Conservation (phyloP, 2,113 vertebrate genomes). For the Serilophus lunatus region DNA sequence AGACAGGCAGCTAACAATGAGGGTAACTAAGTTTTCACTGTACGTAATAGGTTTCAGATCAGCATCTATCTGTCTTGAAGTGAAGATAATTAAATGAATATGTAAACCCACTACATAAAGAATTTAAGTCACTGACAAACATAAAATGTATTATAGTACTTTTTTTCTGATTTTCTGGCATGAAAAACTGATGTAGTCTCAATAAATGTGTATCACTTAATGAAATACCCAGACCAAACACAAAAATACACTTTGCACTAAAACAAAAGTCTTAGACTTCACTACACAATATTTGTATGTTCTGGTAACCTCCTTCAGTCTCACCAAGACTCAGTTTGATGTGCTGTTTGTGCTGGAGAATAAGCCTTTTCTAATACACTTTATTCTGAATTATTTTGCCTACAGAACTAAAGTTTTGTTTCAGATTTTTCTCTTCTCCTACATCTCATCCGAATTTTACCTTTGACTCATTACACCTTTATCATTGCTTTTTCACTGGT, state of each 20-base stretch:
- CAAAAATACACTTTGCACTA: background rate
- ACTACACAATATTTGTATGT: background rate
- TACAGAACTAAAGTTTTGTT: slow-evolving; percentile 28
- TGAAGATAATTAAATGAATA: background rate
- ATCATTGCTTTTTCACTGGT: background rate
- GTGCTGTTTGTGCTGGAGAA: background rate
- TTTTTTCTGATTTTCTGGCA: background rate
- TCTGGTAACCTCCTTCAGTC: background rate
- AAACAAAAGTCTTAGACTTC: slow-evolving; percentile 16
- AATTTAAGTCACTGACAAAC: background rate
- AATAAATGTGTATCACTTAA: background rate
- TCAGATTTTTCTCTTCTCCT: slow-evolving; percentile 4
- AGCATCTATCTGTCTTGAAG: background rate
- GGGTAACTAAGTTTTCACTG: background rate
- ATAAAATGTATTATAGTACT: background rate
- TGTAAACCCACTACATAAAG: background rate
- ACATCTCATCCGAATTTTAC: background rate
- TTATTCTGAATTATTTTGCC: slow-evolving; percentile 35
- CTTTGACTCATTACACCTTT: slow-evolving; percentile 19
- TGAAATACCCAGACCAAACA: background rate
- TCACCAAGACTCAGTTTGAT: background rate
- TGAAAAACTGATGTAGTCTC: background rate
- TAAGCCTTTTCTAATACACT: background rate
- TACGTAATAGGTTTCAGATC: background rate
- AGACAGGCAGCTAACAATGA: background rate